Evolutionary conservation across 2,888 invertebrate genomes (phyloP), one percentile per base, ranked within the genome.

Genomic region (Lycophotia porphyrea): DNA sequence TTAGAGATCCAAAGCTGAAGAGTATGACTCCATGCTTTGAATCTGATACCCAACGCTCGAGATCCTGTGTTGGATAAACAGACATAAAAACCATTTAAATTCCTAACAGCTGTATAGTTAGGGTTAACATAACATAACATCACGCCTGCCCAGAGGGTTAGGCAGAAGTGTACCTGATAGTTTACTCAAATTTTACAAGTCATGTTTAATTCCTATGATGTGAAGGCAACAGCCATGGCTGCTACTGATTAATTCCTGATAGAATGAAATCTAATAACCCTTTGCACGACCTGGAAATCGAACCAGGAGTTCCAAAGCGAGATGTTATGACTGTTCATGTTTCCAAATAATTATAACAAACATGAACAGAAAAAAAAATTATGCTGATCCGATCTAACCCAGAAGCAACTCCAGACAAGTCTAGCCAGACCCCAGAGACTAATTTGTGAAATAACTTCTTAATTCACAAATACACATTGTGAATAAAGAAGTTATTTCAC

Each of bases 1-100:
- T 95, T 95, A 98, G 97, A 0, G 98, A 98, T 1, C 98, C 98
- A 91, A 98, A 97, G 88, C 97, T 98, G 87, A 98, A 97, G 85
- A 97, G 97, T 78, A 98, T 95, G 27, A 98, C 97, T 8, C 98
- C 98, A 31, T 97, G 92, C 5, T 93, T 86, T 0, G 97, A 97
- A 52, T 96, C 95, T 85, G 97, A 96, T 60, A 98, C 95, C 92
- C 97, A 97, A 70, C 93, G 91, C 58, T 97, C 94, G 36, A 98
- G 90, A 42, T 97, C 93, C 95, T 97, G 89, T 31, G 84, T 82
- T 42, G 27, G 5, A 34, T 21, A 4, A n/a, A 39, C 3, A 60
- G 5, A 68, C 49, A 21, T 42, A 44, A 34, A 21, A 2, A 31
- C 18, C 4, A 5, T 11, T 27, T n/a, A 27, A 27, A 15, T 31